Conservation (phyloP, 2,888 invertebrate species). For the Diaperis boleti region DNA sequence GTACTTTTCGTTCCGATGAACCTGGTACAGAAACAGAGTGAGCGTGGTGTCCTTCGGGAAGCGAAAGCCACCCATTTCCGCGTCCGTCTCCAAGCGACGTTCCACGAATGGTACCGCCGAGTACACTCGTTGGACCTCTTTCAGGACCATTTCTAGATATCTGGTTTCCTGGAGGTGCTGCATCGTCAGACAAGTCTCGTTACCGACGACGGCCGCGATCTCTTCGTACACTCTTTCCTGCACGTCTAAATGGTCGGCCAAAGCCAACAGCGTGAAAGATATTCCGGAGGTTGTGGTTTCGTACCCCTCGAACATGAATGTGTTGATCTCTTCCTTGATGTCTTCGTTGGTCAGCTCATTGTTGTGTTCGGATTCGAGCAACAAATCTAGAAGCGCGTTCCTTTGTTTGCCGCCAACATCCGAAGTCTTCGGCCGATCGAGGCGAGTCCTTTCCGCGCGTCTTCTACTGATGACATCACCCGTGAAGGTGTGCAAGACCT, state of each 20-base stretch:
- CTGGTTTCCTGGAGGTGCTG: conserved; percentile 41
- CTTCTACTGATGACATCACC: conserved; percentile 68
- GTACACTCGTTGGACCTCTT: conserved; percentile 45
- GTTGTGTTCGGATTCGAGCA: conserved; percentile 66
- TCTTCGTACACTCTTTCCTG: conserved; percentile 49
- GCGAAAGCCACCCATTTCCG: conserved; percentile 23
- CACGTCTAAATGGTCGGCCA: conserved; percentile 44
- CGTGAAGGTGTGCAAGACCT: conserved; percentile 67
- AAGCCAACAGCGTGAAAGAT: conserved; percentile 44
- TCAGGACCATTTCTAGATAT: conserved; percentile 48
- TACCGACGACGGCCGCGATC: conserved; percentile 37
- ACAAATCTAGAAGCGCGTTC: conserved; percentile 38
- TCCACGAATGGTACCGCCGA: conserved; percentile 42
- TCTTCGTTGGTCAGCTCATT: conserved; percentile 64
- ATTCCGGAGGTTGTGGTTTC: conserved; percentile 48
- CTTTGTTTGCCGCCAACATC: not conserved
- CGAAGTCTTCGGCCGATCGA: not conserved
- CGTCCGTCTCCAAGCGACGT: conserved; percentile 35
- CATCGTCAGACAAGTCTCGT: conserved; percentile 19
- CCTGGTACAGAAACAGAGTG: conserved; percentile 25
- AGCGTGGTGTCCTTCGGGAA: conserved; percentile 35
- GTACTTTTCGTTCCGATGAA: conserved; percentile 32
- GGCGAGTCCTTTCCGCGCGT: conserved; percentile 21
- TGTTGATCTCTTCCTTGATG: conserved; percentile 69
- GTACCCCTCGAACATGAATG: conserved; percentile 68